Base-by-base conservation (phyloP, 2,797 vertebrate species). In the Eulemur mongoz region DNA sequence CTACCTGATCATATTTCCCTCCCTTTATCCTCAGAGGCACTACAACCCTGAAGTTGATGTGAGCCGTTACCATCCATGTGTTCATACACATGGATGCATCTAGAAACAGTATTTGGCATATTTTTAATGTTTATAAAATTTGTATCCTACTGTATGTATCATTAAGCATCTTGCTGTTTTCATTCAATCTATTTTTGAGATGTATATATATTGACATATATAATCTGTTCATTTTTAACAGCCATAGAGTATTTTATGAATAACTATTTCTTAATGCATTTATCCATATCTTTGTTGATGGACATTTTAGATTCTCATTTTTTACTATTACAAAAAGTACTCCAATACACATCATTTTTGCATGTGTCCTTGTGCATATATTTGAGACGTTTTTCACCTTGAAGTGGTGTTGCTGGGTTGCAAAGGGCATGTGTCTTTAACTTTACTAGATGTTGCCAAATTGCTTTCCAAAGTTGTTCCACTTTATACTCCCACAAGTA, bases 161-260 rank as follows among this genome's bases (percentile, higher is more conserved):
- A 73, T 85, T 89, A 97, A 88, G 43, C 18, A 95, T 38, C 43
- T 90, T 95, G 25, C 12, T 50, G 90, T 91, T 90, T 83, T 89
- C 32, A 59, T 15, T 95, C 17, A 90, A 7, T 52, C 8, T 89
- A 84, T 85, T 75, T 93, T 78, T 92, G 20, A 86, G 25, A 88
- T 18, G 50, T 89, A 45, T 73, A 15, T 86, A 13, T 93, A 48
- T 94, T 85, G 52, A 75, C 7, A 65, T 82, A 48, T 59, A 30
- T 11, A 87, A 35, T 11, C 40, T 83, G 85, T 92, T 96, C 76
- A 91, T 91, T 96, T 96, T 96, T 89, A 85, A 72, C 14, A 94
- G 35, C 38, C 89, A 0, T 83, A 87, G 38, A 83, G 2, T 23
- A 92, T 76, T 82, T 94, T 78, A 82, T 92, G 59, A 78, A 63